Percentiles rank a stretch among this genome's conserved stretches.
Conservation (phyloP, 1,140 invertebrate species). For the Drosophila nikananu region DNA sequence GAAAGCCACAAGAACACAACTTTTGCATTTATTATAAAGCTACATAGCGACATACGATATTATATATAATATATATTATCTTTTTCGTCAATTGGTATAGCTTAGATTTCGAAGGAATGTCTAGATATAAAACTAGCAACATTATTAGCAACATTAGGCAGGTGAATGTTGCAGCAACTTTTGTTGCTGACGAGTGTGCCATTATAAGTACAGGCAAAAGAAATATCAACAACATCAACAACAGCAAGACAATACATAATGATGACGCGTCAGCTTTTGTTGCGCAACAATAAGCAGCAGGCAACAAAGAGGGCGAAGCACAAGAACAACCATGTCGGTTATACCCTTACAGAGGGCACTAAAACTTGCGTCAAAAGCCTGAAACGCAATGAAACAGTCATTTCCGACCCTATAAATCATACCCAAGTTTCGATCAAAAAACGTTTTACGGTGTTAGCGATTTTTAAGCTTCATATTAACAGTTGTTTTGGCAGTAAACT, state of each 20-base stretch:
- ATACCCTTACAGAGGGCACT: background rate
- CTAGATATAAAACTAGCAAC: background rate
- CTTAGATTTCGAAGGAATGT: background rate
- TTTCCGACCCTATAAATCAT: background rate
- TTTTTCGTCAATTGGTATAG: background rate
- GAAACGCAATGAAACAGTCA: background rate
- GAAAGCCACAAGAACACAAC: too few relatives aligned
- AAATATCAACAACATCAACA: conserved; percentile 5
- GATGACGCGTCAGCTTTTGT: conserved; percentile 79
- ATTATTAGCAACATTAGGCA: background rate
- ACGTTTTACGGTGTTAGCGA: too few relatives aligned
- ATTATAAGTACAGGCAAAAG: too few relatives aligned
- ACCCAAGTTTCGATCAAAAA: too few relatives aligned
- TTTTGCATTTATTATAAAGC: background rate
- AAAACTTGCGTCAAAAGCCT: background rate
- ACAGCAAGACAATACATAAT: conserved; percentile 65
- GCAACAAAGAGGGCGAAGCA: conserved; percentile 1
- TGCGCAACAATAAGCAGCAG: conserved; percentile 59
- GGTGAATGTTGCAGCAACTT: conserved; percentile 4
- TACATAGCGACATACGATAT: too few relatives aligned
- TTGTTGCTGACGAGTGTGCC: conserved; percentile 38
- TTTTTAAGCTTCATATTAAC: too few relatives aligned
- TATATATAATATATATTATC: too few relatives aligned
- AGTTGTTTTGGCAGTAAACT: too few relatives aligned
- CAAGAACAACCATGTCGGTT: conserved; percentile 19